Evolutionary conservation across 1,140 invertebrate species (phyloP).

Genomic region (Ridgeia piscesae): DNA sequence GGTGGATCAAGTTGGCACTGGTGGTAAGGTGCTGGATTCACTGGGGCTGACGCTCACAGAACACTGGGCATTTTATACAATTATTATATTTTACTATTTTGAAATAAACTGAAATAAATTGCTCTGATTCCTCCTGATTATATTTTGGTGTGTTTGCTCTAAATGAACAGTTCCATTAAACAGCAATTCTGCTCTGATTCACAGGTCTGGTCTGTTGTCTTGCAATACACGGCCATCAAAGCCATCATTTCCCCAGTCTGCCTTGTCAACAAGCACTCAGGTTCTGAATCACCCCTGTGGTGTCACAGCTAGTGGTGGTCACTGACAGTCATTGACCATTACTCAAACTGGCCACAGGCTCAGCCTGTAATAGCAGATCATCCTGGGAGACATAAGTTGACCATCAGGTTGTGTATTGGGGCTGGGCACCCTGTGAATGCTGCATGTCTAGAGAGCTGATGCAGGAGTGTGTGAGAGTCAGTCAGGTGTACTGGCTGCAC

Average conservation of each 20-base stretch:
- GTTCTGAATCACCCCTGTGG: background rate
- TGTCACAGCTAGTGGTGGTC: background rate
- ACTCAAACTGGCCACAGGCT: background rate
- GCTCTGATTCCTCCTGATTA: background rate
- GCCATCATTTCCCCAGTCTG: background rate
- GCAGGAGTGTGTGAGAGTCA: background rate
- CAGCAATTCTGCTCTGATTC: background rate
- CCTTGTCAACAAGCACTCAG: background rate
- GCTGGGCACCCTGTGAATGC: background rate
- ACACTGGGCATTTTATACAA: no score
- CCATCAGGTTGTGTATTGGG: background rate
- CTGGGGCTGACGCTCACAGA: background rate
- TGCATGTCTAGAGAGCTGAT: background rate
- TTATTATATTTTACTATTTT: no score
- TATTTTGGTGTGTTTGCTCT: background rate
- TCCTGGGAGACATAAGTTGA: background rate
- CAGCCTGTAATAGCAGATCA: background rate
- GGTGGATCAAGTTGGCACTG: background rate
- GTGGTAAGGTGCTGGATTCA: no score
- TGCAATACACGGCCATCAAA: background rate
- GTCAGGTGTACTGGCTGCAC: background rate
- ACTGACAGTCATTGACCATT: background rate
- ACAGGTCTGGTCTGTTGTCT: background rate
- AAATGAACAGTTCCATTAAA: background rate
- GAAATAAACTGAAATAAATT: background rate